Evolutionary conservation across 2,888 invertebrate genomes (phyloP), one percentile per base, ranked within the genome.

Genomic region (Clusia tigrina): DNA sequence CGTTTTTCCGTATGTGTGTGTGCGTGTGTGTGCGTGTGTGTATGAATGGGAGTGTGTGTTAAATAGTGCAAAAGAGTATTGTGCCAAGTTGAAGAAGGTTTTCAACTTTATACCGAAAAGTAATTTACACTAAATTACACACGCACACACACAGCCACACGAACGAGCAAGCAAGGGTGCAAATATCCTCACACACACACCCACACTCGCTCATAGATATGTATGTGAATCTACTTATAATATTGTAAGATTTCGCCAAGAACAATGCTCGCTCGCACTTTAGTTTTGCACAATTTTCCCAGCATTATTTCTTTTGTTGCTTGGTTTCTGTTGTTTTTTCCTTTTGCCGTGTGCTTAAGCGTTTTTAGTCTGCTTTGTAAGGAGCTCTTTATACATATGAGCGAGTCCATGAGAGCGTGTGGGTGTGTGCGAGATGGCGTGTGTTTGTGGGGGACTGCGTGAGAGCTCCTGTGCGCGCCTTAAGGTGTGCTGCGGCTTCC

Each of bases 61-160:
- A 46, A 46, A n/a, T 17, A 46, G 18, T 17, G 6, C 6, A 12
- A 48, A n/a, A 48, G 20, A n/a, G 24, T 25, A 54, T 26, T 26
- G 37, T 9, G 37, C 18, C 25, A 25, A 18, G n/a, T 25, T 23
- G 25, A n/a, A 53, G 25, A 23, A 53, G 53, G 25, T 26, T 25
- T 25, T 53, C 9, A 3, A 53, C 22, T 51, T 53, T 18, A 9
- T 12, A 17, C 53, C 26, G 67, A 72, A 74, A 72, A 72, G 74
- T 72, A 72, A 72, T 72, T 72, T 72, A 74, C 74, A 74, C 74
- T 74, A 72, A 72, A 74, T 72, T 72, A 72, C 74, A 58, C 25
- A 52, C 22, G 22, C 22, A 48, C 18, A 6, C 48, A n/a, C n/a
- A n/a, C n/a, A 42, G 6, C 6, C 32, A 32, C 32, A n/a, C n/a